Evolutionary conservation across 2,888 invertebrate species (phyloP).

Genomic region (Drosophila barbarae): DNA sequence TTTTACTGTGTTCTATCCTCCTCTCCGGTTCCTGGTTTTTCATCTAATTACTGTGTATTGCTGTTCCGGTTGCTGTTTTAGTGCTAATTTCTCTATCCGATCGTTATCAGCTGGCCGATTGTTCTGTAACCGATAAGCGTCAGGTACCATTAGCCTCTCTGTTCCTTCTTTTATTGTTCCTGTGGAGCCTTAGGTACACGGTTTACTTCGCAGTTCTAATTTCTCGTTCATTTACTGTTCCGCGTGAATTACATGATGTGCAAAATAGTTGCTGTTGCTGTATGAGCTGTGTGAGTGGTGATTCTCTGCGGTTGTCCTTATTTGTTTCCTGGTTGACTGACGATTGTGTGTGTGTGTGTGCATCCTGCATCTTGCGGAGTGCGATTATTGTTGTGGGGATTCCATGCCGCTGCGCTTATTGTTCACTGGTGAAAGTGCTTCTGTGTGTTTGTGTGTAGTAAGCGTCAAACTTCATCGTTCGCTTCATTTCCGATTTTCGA

Average conservation of each 20-base stretch:
- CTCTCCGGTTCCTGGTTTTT: too few species aligned
- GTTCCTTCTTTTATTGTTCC: not conserved
- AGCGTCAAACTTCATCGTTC: slow-evolving; percentile 28
- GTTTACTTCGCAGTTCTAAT: slow-evolving; percentile 19
- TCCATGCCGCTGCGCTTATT: slow-evolving; percentile 19
- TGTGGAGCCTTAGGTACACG: slow-evolving; percentile 7
- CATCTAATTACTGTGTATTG: slow-evolving; percentile 14
- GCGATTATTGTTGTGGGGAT: slow-evolving; percentile 8
- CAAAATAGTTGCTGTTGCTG: slow-evolving; percentile 1
- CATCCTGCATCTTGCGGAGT: slow-evolving; percentile 6
- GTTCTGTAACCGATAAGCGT: not conserved
- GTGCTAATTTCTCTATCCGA: slow-evolving; percentile 10
- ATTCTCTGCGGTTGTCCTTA: slow-evolving; percentile 6
- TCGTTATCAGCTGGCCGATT: slow-evolving; percentile 4
- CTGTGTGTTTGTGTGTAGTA: slow-evolving; percentile 9
- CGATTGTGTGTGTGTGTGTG: slow-evolving; percentile 1
- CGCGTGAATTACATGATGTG: slow-evolving; percentile 6
- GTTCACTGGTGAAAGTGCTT: slow-evolving; percentile 24
- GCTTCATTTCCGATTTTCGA: slow-evolving; percentile 18
- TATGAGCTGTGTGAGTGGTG: not conserved
- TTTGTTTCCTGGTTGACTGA: slow-evolving; percentile 6
- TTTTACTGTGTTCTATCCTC: not conserved
- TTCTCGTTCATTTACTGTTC: slow-evolving; percentile 12
- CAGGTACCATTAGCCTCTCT: slow-evolving; percentile 1
- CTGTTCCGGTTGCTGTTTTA: slow-evolving; percentile 17